Conservation (phyloP, 2,888 invertebrate genomes). For the Eudemis profundana region DNA sequence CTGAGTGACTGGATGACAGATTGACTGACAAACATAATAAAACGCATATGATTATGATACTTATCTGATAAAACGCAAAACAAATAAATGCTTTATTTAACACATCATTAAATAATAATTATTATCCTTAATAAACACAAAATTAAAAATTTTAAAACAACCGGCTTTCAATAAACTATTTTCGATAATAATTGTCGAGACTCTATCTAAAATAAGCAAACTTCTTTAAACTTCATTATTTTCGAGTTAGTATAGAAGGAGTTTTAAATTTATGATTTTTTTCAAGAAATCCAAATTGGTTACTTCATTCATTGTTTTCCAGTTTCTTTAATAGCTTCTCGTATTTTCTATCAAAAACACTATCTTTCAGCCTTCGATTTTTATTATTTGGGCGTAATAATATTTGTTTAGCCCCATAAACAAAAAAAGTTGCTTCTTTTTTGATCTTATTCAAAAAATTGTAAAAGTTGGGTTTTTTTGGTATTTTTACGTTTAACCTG, state of each 20-base stretch:
- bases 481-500: background rate
- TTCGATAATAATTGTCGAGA: too few relatives aligned
- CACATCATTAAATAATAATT: too few relatives aligned
- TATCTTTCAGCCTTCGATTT: background rate
- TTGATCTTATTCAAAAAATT: background rate
- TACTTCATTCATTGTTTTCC: background rate
- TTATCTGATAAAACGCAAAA: too few relatives aligned
- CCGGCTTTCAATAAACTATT: too few relatives aligned
- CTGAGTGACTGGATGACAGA: too few relatives aligned
- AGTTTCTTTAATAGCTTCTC: background rate
- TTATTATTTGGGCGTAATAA: background rate
- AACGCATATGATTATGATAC: too few relatives aligned
- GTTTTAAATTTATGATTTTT: background rate
- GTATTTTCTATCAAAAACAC: background rate
- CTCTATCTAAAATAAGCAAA: too few relatives aligned
- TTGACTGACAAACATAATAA: too few relatives aligned
- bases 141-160: too few relatives aligned
- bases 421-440: background rate
- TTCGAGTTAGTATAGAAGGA: background rate
- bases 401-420: background rate
- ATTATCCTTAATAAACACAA: too few relatives aligned
- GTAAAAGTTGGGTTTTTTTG: constrained; percentile 1
- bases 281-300: background rate
- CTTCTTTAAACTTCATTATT: background rate
- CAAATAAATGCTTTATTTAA: too few relatives aligned